Conservation (phyloP, 2,797 vertebrate genomes). For the Microctenopoma stevenorrisi region DNA sequence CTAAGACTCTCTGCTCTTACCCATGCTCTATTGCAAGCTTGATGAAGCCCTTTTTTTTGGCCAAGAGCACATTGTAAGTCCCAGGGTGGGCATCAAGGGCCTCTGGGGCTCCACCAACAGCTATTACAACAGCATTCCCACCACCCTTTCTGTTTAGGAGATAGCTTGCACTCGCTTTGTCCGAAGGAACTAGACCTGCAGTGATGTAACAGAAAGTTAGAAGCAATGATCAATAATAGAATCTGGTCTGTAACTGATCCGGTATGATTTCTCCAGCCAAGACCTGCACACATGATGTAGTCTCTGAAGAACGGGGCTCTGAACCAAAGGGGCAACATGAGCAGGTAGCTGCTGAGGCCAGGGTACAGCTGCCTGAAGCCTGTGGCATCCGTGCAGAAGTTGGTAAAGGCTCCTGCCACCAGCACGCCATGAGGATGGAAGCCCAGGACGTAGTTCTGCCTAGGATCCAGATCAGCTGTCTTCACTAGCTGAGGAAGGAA, state of each 20-base stretch:
- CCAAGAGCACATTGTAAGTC: slow-evolving; percentile 84
- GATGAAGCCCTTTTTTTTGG: slow-evolving; percentile 92
- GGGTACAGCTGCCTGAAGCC: slow-evolving; percentile 87
- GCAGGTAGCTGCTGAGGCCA: slow-evolving; percentile 85
- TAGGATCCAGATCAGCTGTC: slow-evolving; percentile 90
- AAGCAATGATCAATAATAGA: neutral
- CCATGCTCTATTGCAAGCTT: slow-evolving; percentile 90
- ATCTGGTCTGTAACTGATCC: neutral
- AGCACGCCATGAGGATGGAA: slow-evolving; percentile 94
- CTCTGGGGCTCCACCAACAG: slow-evolving; percentile 91
- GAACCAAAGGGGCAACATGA: slow-evolving; percentile 95
- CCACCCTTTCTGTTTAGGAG: slow-evolving; percentile 76
- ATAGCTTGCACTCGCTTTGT: slow-evolving; percentile 86
- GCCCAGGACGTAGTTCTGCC: slow-evolving; percentile 90
- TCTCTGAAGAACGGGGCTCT: slow-evolving; percentile 92
- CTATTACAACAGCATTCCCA: slow-evolving; percentile 86
- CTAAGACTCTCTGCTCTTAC: slow-evolving; percentile 74
- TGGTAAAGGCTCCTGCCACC: slow-evolving; percentile 89
- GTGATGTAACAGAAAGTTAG: slow-evolving; percentile 15
- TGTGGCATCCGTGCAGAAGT: slow-evolving; percentile 89
- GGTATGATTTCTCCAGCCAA: neutral
- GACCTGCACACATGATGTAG: slow-evolving; percentile 90
- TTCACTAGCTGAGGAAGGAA: slow-evolving; percentile 87
- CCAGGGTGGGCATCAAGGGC: slow-evolving; percentile 91
- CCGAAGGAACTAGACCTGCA: slow-evolving; percentile 89